Percentiles rank a stretch among this genome's conserved stretches.
Evolutionary conservation across 53 echinoderm and acorn worm genomes (phyloP).

Genomic region (Henricia sp.): DNA sequence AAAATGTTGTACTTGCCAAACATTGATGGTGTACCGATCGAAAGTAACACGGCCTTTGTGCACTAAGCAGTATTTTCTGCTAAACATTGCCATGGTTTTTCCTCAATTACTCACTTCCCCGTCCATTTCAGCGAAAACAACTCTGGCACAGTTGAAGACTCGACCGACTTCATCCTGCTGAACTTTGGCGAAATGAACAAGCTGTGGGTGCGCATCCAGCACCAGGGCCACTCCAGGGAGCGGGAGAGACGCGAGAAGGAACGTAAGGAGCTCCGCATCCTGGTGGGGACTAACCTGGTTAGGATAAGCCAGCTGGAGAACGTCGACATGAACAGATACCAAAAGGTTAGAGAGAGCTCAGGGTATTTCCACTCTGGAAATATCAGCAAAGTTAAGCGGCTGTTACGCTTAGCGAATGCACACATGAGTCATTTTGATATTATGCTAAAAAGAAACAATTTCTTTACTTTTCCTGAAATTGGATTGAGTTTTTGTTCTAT

Average conservation of each 20-base stretch:
- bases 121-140: conserved; percentile 63
- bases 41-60: no score
- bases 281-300: conserved; percentile 97
- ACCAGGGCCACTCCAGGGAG: conserved; percentile 95
- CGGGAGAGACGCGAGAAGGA: conserved; percentile 97
- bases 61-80: no score
- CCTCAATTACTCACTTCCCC: neutral
- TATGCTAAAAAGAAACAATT: no score
- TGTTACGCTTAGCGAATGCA: no score
- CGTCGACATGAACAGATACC: conserved; percentile 84
- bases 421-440: no score
- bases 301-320: conserved; percentile 97
- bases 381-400: no score
- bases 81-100: no score
- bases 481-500: no score
- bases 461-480: no score
- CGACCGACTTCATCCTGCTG: conserved; percentile 97
- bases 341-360: conserved; percentile 69
- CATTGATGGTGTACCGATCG: no score
- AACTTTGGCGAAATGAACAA: conserved; percentile 99
- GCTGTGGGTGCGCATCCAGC: conserved; percentile 98
- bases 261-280: conserved; percentile 88
- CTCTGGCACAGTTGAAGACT: conserved; percentile 85
- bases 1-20: no score
- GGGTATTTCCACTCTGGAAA: no score